Percentiles rank a stretch among this genome's conserved stretches.
These are phyloP conservation scores for Pterocles gutturalis DNA, from an alignment of 2,113 vertebrate genomes.

Conservation along the genomic window DNA sequence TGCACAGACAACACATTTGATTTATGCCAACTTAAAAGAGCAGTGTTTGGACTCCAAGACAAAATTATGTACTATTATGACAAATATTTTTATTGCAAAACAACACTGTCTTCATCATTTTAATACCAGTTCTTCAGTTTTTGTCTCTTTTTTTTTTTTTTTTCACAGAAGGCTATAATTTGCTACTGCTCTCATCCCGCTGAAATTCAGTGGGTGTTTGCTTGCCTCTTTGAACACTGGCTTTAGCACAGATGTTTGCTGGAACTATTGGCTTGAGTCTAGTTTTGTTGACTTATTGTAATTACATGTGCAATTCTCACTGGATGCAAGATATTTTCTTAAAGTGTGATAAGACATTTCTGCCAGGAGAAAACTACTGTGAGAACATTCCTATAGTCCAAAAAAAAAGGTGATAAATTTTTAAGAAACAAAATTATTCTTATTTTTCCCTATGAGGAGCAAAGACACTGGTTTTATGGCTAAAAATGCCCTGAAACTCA, in stretches of 20 bases:
- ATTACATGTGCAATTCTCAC: neutral
- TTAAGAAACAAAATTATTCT: neutral
- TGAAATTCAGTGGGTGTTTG: neutral
- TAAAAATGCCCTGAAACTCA: neutral
- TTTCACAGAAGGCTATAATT: neutral
- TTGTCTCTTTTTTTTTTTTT: neutral
- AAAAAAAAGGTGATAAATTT: neutral
- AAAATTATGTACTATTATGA: neutral
- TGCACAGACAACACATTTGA: neutral
- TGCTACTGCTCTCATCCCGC: neutral
- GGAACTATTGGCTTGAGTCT: neutral
- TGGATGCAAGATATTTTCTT: neutral
- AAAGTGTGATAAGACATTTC: neutral
- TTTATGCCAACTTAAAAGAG: constrained; percentile 3
- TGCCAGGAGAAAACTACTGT: neutral
- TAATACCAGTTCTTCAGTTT: neutral
- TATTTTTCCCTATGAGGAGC: neutral
- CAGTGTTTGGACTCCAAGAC: neutral
- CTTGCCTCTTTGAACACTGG: neutral
- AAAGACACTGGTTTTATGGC: neutral
- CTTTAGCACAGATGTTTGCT: constrained; percentile 4
- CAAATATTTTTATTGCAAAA: constrained; percentile 38
- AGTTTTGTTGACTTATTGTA: neutral
- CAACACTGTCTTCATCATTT: neutral
- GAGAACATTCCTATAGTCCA: neutral